A percentile compares a stretch with the other conserved stretches of the same genome.
Conservation (phyloP, 2,888 invertebrate species). For the Malthinus seriepunctatus region DNA sequence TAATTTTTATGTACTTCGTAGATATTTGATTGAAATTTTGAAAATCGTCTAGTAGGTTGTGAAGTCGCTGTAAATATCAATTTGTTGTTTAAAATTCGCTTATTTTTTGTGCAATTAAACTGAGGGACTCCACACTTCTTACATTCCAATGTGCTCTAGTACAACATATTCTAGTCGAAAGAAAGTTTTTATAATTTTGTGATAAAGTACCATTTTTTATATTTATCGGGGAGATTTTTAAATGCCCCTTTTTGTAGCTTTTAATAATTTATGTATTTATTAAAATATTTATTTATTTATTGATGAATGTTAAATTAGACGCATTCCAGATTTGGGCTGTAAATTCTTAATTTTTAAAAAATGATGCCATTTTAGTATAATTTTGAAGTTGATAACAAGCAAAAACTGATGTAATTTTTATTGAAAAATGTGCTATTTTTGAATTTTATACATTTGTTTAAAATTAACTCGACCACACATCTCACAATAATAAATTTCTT, state of each 20-base stretch:
- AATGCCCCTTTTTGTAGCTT: too few species aligned
- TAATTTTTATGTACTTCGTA: conserved; percentile 1
- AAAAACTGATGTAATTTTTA: too few species aligned
- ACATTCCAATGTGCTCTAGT: conserved; percentile 1
- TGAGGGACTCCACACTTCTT: conserved; percentile 1
- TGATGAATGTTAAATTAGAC: neutral
- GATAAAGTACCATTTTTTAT: conserved; percentile 1
- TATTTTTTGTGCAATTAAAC: conserved; percentile 3
- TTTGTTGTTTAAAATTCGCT: neutral
- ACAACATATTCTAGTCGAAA: neutral
- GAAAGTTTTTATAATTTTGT: neutral
- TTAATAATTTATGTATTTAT: neutral
- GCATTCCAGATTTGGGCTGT: neutral
- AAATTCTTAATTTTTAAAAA: neutral
- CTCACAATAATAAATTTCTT: neutral
- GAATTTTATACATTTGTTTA: too few species aligned
- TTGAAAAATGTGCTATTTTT: too few species aligned
- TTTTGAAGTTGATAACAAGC: too few species aligned
- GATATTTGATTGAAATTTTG: neutral
- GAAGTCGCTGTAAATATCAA: conserved; percentile 3
- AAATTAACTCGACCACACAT: neutral
- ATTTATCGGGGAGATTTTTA: neutral
- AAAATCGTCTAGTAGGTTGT: conserved; percentile 16
- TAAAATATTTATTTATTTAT: conserved; percentile 2
- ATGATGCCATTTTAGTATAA: too few species aligned